Conservation (phyloP, 2,797 vertebrate genomes). For the Mionectes olivaceus region DNA sequence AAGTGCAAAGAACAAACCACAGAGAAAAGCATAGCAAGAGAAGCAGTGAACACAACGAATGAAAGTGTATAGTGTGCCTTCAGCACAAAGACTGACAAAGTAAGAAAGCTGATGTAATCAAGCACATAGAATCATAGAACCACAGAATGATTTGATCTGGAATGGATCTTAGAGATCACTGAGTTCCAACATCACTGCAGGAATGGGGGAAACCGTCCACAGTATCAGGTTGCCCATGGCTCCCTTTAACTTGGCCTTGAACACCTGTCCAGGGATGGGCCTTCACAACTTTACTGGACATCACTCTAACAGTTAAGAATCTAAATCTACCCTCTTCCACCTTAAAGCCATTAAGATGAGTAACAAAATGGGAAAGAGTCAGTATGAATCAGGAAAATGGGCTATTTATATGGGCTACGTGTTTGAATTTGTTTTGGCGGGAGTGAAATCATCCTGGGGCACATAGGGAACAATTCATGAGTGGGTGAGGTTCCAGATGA, state of each 20-base stretch:
- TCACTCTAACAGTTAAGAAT: fast-evolving
- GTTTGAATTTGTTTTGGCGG: background rate
- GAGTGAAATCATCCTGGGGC: background rate
- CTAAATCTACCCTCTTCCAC: background rate
- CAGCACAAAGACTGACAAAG: background rate
- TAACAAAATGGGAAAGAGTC: background rate
- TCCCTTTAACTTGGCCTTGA: background rate
- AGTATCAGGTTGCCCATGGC: too few species aligned
- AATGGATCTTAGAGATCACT: background rate
- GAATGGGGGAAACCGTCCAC: background rate
- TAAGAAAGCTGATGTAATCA: background rate
- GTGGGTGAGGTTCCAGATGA: background rate
- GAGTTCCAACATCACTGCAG: background rate
- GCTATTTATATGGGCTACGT: background rate
- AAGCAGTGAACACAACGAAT: background rate
- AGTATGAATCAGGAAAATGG: background rate
- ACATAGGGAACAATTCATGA: background rate
- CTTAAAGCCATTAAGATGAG: background rate
- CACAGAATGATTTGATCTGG: background rate
- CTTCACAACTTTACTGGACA: too few species aligned
- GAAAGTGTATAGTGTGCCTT: fast-evolving
- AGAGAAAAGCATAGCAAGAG: background rate
- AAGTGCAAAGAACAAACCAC: background rate
- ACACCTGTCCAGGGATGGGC: background rate
- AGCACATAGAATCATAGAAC: background rate